phyloP scores from a whole-genome alignment of 2,113 vertebrate species.

The Pluvialis apricaria region DNA sequence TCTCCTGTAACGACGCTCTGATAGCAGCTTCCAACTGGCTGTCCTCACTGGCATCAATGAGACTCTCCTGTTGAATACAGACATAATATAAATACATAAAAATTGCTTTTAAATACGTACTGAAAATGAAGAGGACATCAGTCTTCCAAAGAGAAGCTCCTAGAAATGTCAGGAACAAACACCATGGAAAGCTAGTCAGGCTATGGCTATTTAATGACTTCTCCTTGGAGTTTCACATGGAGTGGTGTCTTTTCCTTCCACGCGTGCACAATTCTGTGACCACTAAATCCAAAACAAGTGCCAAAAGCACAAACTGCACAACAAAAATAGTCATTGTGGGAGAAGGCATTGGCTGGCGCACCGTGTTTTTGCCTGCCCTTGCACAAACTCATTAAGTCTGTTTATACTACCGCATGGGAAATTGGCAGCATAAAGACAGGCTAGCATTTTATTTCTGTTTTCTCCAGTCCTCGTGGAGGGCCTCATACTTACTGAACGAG shows the following conservation, averaged over 20 bases:
- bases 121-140: neutral
- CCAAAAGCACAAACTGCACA: neutral
- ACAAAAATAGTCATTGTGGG: rapidly evolving
- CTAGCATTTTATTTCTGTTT: neutral
- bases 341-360: neutral
- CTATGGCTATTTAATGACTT: neutral
- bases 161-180: neutral
- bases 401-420: neutral
- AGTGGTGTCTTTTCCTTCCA: neutral
- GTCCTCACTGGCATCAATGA: constrained; percentile 98
- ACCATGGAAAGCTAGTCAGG: neutral
- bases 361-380: neutral
- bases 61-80: constrained; percentile 84
- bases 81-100: constrained; percentile 8
- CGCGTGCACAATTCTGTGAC: neutral
- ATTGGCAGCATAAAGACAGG: neutral
- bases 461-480: too few species aligned
- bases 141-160: neutral
- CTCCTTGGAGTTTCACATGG: neutral
- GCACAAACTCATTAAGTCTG: neutral
- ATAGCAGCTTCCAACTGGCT: constrained; percentile 98
- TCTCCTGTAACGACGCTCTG: constrained; percentile 94
- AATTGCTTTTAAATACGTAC: rapidly evolving
- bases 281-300: neutral
- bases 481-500: constrained; percentile 88